Conservation (phyloP, 2,797 vertebrate genomes). For the Amazonetta brasiliensis region DNA sequence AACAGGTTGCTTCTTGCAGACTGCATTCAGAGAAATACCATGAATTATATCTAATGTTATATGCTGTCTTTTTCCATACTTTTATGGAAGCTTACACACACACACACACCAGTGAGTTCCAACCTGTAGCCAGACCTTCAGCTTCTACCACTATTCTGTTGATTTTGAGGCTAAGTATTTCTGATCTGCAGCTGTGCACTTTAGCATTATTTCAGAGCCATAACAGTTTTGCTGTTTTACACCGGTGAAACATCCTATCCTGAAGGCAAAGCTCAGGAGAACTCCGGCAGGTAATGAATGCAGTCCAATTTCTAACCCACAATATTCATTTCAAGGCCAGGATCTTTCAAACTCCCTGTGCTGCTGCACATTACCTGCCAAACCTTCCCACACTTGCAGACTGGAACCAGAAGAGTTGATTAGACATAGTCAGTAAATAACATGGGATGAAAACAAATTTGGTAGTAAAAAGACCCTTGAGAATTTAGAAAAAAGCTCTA, state of each 20-base stretch:
- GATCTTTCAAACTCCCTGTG: slow-evolving; percentile 37
- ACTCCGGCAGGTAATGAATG: not conserved
- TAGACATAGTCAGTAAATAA: slow-evolving; percentile 74
- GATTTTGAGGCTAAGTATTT: not conserved
- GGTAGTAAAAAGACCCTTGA: slow-evolving; percentile 71
- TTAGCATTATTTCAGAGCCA: not conserved
- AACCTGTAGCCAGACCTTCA: not conserved
- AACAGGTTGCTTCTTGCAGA: not conserved
- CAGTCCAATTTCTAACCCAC: slow-evolving; percentile 49
- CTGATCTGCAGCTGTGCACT: not conserved
- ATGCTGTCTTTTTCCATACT: not conserved
- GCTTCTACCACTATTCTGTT: not conserved
- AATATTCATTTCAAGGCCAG: slow-evolving; percentile 39
- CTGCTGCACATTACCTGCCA: slow-evolving; percentile 61
- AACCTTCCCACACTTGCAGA: slow-evolving; percentile 36
- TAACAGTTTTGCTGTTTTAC: not conserved
- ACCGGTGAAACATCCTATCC: not conserved
- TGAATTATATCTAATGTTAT: not conserved
- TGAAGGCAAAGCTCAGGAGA: not conserved
- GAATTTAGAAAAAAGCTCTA: slow-evolving; percentile 72
- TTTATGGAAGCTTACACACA: not conserved
- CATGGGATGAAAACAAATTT: slow-evolving; percentile 75
- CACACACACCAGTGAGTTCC: not conserved
- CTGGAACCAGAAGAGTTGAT: slow-evolving; percentile 54
- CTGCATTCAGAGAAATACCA: not conserved